Evolutionary conservation across 2,888 invertebrate species (phyloP), one percentile per base, ranked within the genome.

Genomic region (Deilephila porcellus): DNA sequence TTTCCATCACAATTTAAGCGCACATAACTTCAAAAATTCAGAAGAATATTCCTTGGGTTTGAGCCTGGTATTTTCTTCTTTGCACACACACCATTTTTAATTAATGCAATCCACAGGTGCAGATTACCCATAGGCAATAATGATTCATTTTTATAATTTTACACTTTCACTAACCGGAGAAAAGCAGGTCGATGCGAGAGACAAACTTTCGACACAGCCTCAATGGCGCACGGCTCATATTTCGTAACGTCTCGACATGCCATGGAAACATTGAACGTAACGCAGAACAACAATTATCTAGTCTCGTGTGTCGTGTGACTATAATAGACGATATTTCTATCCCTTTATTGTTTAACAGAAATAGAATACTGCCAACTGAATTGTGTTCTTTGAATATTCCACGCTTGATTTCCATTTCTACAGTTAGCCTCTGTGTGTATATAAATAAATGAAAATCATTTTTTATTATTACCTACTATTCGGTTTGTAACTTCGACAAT

Each of bases 141-240:
- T 76, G 79, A 78, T 76, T 82, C 77, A 70, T 77, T 77, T 80
- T 83, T 84, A 80, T 81, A 82, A 85, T 85, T 85, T 85, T 76
- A 80, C 83, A 90, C 91, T 91, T 91, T 91, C 91, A 90, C 91
- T 88, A 80, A 81, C 81, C 76, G 83, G 85, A 86, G 86, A 88
- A 89, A 91, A 89, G 85, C 87, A 83, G 89, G 90, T 89, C 90
- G 86, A 81, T 88, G 86, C 81, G 83, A 85, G 82, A 74, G 77
- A 82, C 80, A 78, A 77, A 86, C 89, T 91, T 89, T 91, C 90
- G 85, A 89, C 85, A 79, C 81, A 77, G 80, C 80, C 75, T 85
- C 87, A 85, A 86, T 86, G 85, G 85, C 83, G 83, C 78, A 76
- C 70, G 67, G 82, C 82, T 85, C 80, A 82, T 74, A 80, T 89